These are phyloP conservation scores for Ambastaia sidthimunki DNA, from an alignment of 2,797 vertebrate species.

Conservation along the genomic window DNA sequence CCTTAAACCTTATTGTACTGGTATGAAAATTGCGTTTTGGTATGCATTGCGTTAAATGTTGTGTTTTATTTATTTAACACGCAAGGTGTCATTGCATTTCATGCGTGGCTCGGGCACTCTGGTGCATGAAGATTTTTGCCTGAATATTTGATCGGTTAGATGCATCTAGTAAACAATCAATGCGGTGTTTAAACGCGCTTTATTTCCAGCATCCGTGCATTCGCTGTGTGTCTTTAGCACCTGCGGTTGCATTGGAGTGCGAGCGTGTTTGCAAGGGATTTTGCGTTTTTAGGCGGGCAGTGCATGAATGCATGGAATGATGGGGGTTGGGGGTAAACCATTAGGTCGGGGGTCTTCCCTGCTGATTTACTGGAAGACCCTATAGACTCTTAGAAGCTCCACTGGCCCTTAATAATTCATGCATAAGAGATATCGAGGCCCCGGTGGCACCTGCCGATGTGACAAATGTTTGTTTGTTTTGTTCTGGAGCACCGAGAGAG, in stretches of 20 bases:
- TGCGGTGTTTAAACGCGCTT: not conserved
- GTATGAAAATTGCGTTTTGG: not conserved
- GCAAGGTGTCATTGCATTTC: conserved; percentile 1
- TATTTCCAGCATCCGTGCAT: not conserved
- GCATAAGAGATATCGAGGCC: conserved; percentile 19
- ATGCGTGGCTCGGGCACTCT: not conserved
- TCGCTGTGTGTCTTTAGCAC: not conserved
- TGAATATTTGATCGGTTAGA: not conserved
- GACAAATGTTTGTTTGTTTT: conserved; percentile 33
- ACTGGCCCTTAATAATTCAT: conserved; percentile 17
- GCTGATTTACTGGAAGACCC: conserved; percentile 22
- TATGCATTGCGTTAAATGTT: not conserved
- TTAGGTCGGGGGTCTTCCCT: conserved; percentile 22
- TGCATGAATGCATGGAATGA: conserved; percentile 39
- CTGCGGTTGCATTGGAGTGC: conserved; percentile 27
- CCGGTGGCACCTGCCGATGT: conserved; percentile 16
- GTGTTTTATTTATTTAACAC: not conserved
- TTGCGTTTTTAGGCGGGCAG: conserved; percentile 54
- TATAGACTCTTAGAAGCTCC: conserved; percentile 8
- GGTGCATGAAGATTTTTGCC: not conserved
- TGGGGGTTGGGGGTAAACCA: conserved; percentile 35
- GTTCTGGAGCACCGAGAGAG: not conserved
- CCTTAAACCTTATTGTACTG: not conserved
- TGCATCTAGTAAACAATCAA: not conserved
- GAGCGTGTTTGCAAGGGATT: not conserved